Base-by-base conservation (phyloP, 2,113 vertebrate genomes). In the Pyxicephalus adspersus region DNA sequence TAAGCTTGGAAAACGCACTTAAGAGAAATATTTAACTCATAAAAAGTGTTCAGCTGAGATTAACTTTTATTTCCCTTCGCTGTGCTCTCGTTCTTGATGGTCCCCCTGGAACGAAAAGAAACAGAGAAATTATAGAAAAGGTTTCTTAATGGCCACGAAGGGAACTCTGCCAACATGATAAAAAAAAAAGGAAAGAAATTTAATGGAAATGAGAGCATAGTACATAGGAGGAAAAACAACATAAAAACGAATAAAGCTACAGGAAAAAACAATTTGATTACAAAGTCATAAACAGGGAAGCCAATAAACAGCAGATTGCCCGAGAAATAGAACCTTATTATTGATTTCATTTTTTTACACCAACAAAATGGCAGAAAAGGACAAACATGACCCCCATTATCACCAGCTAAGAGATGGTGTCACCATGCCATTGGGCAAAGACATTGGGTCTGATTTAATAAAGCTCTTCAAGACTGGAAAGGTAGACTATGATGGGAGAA, bases 171-270 rank as follows among this genome's bases (percentile, higher is more conserved):
- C 71, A 74, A 38, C 71, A 38, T 38, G 54, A 58, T 19, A 74
- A 71, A 51, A 55, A 72, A 76, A 57, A 5, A 58, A 22, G 60
- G 64, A 51, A 50, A 67, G 81, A 52, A 5, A 83, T 75, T 23
- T 80, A 61, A 61, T 78, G 11, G 76, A 65, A 76, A 73, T 79
- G 81, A 81, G 81, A 83, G 78, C 65, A 82, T 84, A 5, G 52
- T 34, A 34, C 55, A 20, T 22, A 22, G 28, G 28, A 74, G 55
- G 38, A 31, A 58, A 38, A 28, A 72, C 57, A 28, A 19, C 71
- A 74, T 38, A 34, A 17, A 51, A 55, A 57, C 22, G 28, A 58
- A 58, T 74, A 72, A 55, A 72, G 51, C 68, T 16, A 38, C 5
- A 31, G 31, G 34, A 73, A 73, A 64, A 61, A 73, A 58, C 25